phyloP scores from a whole-genome alignment of 2,113 vertebrate species.

The Sula dactylatra region DNA sequence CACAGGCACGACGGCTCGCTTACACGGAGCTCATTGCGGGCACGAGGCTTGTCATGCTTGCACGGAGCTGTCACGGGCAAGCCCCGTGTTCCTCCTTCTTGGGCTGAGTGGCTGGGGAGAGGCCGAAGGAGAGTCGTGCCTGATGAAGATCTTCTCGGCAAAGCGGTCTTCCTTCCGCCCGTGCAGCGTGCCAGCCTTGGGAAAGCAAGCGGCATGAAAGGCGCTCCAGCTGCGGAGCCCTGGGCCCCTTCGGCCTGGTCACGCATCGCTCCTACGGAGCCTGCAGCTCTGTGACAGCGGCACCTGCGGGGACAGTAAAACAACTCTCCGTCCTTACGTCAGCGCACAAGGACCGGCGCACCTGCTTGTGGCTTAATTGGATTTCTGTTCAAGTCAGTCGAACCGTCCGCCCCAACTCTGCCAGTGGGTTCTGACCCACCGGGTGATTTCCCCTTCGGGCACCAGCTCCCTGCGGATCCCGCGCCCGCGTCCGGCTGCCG shows the following conservation, averaged over 20 bases:
- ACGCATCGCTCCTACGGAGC: no score
- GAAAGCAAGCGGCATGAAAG: neutral
- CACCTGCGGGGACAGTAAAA: neutral
- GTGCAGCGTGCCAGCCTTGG: neutral
- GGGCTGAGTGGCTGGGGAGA: neutral
- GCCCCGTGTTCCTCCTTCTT: no score
- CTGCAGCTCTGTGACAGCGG: neutral
- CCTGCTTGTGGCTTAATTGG: neutral
- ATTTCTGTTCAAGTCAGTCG: neutral
- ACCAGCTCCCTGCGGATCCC: neutral
- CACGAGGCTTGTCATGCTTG: no score
- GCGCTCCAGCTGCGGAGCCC: fast-evolving
- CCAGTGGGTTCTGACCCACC: neutral
- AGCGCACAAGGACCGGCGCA: neutral
- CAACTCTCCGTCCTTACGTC: no score
- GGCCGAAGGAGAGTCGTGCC: neutral
- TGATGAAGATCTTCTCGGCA: neutral
- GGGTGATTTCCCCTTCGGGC: neutral
- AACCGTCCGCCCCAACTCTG: neutral
- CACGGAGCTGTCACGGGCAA: no score
- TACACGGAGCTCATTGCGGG: no score
- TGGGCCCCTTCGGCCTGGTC: no score
- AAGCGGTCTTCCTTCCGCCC: neutral
- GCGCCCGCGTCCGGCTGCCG: neutral
- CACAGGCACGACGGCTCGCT: no score